Evolutionary conservation across 1,140 invertebrate species (phyloP), one percentile per base, ranked within the genome.

Genomic region (Drosophila mayri): DNA sequence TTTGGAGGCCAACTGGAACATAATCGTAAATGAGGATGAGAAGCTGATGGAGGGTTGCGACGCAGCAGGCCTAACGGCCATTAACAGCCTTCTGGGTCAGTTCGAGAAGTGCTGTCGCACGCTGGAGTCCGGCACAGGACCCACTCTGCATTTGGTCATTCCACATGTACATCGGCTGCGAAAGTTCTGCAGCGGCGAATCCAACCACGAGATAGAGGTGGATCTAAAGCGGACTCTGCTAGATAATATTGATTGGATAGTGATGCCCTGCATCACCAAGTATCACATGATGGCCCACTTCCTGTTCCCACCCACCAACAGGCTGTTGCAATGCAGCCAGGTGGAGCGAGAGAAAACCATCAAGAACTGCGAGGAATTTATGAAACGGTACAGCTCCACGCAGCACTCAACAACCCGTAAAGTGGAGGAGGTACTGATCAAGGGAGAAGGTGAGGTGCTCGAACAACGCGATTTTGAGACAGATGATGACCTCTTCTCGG

Each of bases 221-320:
- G 38, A 43, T 1, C 28, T 73, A 0, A 75, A 75, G 20, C 22
- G 7, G 0, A 47, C 28, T 4, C 18, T 75, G 59, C 38, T 25
- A 2, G 37, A 57, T 0, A 32, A 37, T 11, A 28, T 76, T 2
- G 55, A 72, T 25, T 47, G 28, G 28, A 37, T 60, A 3, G 40
- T 76, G 14, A 7, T 49, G 25, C 50, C 32, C 4, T 32, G 50
- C 40, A 65, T 79, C n/a, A 47, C 38, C 11, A 54, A 47, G 11
- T 55, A 61, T 20, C 76, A 79, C 47, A 72, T 57, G 44, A 44
- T 79, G 49, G 76, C 74, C 25, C 55, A 68, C 22, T 79, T 61
- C 5, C 46, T 79, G 3, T 79, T 79, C 22, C 76, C 76, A 10
- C 74, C 76, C 14, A 62, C 73, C 11, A 79, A 72, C 57, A 44